Evolutionary conservation across 2,888 invertebrate genomes (phyloP).

Genomic region (Euspilapteryx auroguttella): DNA sequence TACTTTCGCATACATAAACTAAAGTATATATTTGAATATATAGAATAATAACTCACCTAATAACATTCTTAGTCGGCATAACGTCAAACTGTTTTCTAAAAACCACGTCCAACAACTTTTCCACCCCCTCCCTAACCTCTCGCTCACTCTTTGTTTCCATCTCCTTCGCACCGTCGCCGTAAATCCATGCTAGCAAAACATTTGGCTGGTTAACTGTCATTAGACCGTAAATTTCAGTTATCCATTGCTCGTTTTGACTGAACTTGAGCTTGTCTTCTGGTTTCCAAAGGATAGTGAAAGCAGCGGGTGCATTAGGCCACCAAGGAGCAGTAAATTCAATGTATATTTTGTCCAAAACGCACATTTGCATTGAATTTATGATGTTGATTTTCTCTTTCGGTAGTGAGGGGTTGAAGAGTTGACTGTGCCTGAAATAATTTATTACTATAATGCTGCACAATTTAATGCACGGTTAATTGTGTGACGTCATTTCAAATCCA

Average conservation of each 20-base stretch:
- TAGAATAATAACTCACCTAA: slow-evolving; percentile 50
- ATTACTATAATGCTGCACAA: too few relatives aligned
- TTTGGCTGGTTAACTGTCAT: slow-evolving; percentile 64
- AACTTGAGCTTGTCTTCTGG: slow-evolving; percentile 52
- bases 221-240: slow-evolving; percentile 63
- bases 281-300: slow-evolving; percentile 60
- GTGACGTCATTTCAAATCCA: too few relatives aligned
- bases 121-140: slow-evolving; percentile 54
- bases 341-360: slow-evolving; percentile 70
- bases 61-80: slow-evolving; percentile 47
- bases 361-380: slow-evolving; percentile 65
- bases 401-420: slow-evolving; percentile 63
- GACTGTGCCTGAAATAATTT: slow-evolving; percentile 29
- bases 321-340: slow-evolving; percentile 67
- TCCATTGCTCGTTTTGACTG: slow-evolving; percentile 53
- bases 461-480: too few relatives aligned
- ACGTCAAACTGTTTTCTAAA: slow-evolving; percentile 50
- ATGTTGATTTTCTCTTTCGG: slow-evolving; percentile 55
- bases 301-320: slow-evolving; percentile 57
- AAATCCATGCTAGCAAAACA: slow-evolving; percentile 67
- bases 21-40: too few relatives aligned
- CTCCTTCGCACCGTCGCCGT: slow-evolving; percentile 61
- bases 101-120: slow-evolving; percentile 54
- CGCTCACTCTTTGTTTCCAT: slow-evolving; percentile 62
- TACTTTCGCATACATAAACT: too few relatives aligned